Evolutionary conservation across 2,797 vertebrate genomes (phyloP).

Genomic region (Octomys mimax): DNA sequence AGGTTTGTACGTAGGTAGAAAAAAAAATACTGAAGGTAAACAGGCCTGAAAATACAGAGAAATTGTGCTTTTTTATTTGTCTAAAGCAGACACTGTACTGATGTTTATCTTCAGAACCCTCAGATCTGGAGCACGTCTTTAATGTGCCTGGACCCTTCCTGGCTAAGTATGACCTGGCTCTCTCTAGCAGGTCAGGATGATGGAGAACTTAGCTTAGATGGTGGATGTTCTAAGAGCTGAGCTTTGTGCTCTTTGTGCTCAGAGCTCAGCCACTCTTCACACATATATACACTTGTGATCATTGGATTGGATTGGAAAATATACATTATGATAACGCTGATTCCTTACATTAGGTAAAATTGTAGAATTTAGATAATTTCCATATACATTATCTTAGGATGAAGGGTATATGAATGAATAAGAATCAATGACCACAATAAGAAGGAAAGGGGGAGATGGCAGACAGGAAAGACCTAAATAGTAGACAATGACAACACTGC

Average conservation of each 20-base stretch:
- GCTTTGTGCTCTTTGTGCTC: background rate
- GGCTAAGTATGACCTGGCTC: background rate
- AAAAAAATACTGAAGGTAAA: background rate
- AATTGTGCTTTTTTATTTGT: background rate
- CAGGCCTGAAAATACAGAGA: background rate
- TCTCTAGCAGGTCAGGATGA: background rate
- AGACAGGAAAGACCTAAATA: background rate
- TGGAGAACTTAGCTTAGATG: background rate
- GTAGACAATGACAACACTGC: background rate
- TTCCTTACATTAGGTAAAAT: background rate
- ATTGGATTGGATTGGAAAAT: background rate
- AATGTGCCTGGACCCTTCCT: background rate
- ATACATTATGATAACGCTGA: background rate
- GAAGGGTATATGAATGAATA: background rate
- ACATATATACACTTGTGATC: background rate
- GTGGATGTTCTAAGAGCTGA: accelerated
- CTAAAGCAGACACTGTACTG: background rate
- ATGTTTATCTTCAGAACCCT: background rate
- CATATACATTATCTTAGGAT: background rate
- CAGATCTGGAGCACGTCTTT: background rate
- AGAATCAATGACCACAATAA: background rate
- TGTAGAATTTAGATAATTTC: constrained; percentile 1
- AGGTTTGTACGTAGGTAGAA: background rate
- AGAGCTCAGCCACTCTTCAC: background rate
- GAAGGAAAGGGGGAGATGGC: background rate